A percentile compares a stretch with the other conserved stretches of the same genome.
Evolutionary conservation across 2,113 vertebrate genomes (phyloP).

Genomic region (Lepisosteus oculatus): DNA sequence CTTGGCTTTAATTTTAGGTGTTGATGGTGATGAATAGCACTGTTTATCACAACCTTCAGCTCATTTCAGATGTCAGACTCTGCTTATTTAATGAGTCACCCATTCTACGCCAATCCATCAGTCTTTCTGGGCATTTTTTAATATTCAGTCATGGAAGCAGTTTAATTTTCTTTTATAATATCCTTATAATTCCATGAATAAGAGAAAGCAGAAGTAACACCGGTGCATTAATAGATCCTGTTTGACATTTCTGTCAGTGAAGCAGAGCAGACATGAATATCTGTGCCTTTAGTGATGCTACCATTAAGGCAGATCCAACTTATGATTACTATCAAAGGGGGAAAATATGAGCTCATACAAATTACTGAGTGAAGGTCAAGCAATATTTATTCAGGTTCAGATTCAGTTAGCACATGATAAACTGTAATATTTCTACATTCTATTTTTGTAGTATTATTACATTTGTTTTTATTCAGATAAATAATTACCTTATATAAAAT

Average conservation of each 20-base stretch:
- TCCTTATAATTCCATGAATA: conserved; percentile 3
- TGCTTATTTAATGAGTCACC: conserved; percentile 6
- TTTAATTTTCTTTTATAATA: background rate
- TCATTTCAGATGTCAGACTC: conserved; percentile 58
- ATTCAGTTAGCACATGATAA: too few relatives aligned
- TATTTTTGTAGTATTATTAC: background rate
- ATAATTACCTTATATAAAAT: too few relatives aligned
- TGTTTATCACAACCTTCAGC: conserved; percentile 62
- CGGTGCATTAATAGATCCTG: background rate
- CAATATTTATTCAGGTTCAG: too few relatives aligned
- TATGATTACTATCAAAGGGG: background rate
- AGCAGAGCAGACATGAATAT: background rate
- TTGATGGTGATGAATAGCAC: conserved; percentile 61
- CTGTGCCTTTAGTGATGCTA: background rate
- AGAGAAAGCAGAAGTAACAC: background rate
- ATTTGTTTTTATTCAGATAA: background rate
- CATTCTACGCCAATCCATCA: conserved; percentile 4
- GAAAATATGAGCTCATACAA: too few relatives aligned
- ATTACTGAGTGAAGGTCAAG: too few relatives aligned
- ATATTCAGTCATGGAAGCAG: background rate
- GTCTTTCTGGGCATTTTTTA: background rate
- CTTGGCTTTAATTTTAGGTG: conserved; percentile 60
- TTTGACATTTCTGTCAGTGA: conserved; percentile 3
- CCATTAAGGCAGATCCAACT: background rate
- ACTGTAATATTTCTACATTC: too few relatives aligned